Evolutionary conservation across 1,140 invertebrate species (phyloP), one percentile per base, ranked within the genome.

Genomic region (Calosoma granatense): DNA sequence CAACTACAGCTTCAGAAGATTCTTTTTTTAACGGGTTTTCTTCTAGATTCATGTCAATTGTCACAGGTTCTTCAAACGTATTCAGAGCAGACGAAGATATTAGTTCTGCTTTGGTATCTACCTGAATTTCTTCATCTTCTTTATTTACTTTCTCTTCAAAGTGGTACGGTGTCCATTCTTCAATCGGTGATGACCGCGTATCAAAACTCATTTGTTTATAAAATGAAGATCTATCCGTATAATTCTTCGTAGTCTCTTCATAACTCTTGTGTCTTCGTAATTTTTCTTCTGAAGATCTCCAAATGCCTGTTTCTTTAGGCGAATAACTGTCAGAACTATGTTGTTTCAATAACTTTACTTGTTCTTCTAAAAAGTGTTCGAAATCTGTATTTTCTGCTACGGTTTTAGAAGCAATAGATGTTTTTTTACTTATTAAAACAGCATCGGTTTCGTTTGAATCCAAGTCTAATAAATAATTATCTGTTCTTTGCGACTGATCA

Each of bases 281-380:
- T 17, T 47, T 47, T 17, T 47, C 41, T 47, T 47, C 41, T 12
- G 9, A 4, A 4, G 3, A 4, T 47, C 17, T 9, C 6, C 15
- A 47, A 17, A 17, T 11, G 15, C 3, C 9, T 17, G 4, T 47
- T 9, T 47, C 6, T 6, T 47, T 17, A 12, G 14, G 22, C 15
- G 47, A 58, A 2, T 43, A 19, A 15, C 53, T 59, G 21, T 60
- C 58, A 19, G 61, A 22, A 20, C 17, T 51, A 41, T 54, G 39
- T 56, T 63, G 57, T 56, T 67, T 67, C 19, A 70, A 52, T 51
- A 57, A 60, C 51, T 64, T 62, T 0, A 72, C 63, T 2, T 69
- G 61, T 59, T 70, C 69, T 51, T 66, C 63, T n/a, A 72, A 55
- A 59, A 72, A 72, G 20, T 62, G 61, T 51, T 70, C 69, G 58